phyloP scores from a whole-genome alignment of 2,888 invertebrate genomes.

The Nomada fucata region DNA sequence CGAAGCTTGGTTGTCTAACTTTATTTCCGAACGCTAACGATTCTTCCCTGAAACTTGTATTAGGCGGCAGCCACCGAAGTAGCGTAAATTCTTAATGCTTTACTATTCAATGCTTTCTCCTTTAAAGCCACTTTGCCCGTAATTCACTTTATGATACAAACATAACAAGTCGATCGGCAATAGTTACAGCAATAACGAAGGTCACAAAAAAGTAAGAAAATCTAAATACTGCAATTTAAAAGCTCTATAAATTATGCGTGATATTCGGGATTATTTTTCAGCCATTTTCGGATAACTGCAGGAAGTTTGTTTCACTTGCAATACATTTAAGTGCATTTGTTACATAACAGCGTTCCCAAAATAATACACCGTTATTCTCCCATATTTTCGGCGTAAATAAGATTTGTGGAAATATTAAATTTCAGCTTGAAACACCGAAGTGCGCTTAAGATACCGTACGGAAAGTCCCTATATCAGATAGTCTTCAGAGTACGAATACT shows the following conservation, averaged over 20 bases:
- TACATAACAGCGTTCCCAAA: not conserved
- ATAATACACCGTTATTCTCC: not conserved
- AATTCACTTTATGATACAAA: not conserved
- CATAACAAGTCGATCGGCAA: no score
- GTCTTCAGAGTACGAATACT: not conserved
- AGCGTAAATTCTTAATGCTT: slow-evolving; percentile 4
- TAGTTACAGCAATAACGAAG: not conserved
- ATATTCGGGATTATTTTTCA: no score
- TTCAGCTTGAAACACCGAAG: not conserved
- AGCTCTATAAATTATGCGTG: no score
- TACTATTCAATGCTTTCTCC: not conserved
- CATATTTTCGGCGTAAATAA: not conserved
- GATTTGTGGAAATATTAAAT: not conserved
- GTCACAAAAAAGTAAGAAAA: no score
- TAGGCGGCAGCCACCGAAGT: not conserved
- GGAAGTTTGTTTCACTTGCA: no score
- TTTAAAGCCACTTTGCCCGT: slow-evolving; percentile 20
- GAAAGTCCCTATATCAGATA: not conserved
- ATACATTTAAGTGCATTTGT: not conserved
- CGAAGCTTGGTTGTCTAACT: not conserved
- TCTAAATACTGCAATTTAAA: no score
- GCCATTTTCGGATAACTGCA: no score
- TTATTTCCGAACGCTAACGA: slow-evolving; percentile 1
- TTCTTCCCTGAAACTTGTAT: slow-evolving; percentile 1
- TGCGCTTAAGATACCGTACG: not conserved